Percentiles rank a stretch among this genome's conserved stretches.
Conservation (phyloP, 2,113 vertebrate genomes). For the Pelecanoides urinatrix region DNA sequence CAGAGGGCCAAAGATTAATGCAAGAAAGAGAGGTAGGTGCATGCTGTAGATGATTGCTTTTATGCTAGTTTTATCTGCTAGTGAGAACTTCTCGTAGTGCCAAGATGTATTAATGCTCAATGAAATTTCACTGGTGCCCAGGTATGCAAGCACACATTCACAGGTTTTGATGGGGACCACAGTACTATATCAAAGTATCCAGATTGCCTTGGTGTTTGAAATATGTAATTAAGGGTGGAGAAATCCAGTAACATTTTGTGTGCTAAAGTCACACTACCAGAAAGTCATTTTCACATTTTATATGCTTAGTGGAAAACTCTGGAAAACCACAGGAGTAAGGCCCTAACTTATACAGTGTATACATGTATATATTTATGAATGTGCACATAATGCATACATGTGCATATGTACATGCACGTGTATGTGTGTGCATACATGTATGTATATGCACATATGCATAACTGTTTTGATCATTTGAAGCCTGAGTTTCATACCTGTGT, state of each 20-base stretch:
- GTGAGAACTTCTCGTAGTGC: neutral
- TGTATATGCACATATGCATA: fast-evolving
- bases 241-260: neutral
- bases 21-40: constrained; percentile 80
- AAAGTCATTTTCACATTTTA: neutral
- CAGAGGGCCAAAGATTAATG: constrained; percentile 84
- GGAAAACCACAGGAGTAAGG: neutral
- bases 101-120: neutral
- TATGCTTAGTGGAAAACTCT: neutral
- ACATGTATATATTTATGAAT: neutral
- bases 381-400: neutral
- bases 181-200: neutral
- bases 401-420: neutral
- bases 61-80: neutral
- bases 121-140: neutral
- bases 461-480: neutral
- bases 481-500: neutral
- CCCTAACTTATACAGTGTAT: neutral
- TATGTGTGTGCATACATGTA: neutral
- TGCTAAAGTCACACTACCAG: neutral
- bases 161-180: neutral
- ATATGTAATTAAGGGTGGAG: neutral
- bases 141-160: neutral
- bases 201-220: neutral
- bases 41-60: neutral